A percentile compares a stretch with the other conserved stretches of the same genome.
Evolutionary conservation across 2,888 invertebrate genomes (phyloP).

Genomic region (Amphipyra berbera): DNA sequence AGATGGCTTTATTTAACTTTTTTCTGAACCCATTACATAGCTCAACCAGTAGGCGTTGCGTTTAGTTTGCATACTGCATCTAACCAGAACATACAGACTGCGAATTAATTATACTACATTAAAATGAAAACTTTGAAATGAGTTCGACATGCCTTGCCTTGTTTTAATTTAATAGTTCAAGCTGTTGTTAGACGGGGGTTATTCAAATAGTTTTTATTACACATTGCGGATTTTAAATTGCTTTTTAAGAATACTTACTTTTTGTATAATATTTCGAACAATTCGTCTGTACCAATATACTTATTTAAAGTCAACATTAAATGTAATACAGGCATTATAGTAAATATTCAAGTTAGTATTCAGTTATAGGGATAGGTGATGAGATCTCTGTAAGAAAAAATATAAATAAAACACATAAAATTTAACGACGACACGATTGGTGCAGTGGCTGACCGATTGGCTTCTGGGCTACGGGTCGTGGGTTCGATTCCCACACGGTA

Average conservation of each 20-base stretch:
- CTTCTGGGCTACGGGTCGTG: no score
- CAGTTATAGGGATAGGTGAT: no score
- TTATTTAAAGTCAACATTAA: no score
- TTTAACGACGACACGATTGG: no score
- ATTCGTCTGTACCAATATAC: no score
- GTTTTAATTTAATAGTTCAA: conserved; percentile 55
- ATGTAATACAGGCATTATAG: no score
- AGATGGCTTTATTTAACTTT: neutral
- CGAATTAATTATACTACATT: conserved; percentile 74
- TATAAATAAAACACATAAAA: no score
- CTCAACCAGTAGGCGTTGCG: conserved; percentile 34
- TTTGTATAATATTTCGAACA: no score
- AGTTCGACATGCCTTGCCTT: conserved; percentile 60
- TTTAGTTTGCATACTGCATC: conserved; percentile 44
- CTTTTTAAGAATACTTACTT: conserved; percentile 1
- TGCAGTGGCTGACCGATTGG: no score
- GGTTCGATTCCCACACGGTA: no score
- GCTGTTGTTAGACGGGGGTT: conserved; percentile 39
- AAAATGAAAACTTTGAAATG: conserved; percentile 65
- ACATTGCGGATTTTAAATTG: conserved; percentile 33
- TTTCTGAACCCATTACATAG: conserved; percentile 16
- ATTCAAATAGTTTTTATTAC: conserved; percentile 31
- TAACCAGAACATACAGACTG: conserved; percentile 62
- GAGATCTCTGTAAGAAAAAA: no score
- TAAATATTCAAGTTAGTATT: no score